phyloP scores from a whole-genome alignment of 2,888 invertebrate genomes.

The Mimachlamys varia region DNA sequence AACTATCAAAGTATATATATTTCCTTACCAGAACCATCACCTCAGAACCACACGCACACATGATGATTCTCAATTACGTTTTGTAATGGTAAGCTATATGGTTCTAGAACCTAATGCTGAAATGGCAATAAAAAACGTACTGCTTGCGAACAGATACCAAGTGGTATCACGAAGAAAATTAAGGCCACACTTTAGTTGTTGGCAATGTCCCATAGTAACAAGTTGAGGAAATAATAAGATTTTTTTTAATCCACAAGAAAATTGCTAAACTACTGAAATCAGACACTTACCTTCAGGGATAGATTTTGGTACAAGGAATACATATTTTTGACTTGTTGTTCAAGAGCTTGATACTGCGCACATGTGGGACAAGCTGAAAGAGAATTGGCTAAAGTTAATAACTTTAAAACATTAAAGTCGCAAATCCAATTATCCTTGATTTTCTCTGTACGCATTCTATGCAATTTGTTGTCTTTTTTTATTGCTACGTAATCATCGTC shows the following conservation, averaged over 20 bases:
- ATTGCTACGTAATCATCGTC: background rate
- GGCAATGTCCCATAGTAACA: background rate
- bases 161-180: background rate
- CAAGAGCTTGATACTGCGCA: constrained; percentile 92
- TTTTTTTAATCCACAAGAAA: background rate
- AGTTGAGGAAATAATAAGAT: constrained; percentile 18
- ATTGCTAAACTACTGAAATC: background rate
- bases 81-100: background rate
- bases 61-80: background rate
- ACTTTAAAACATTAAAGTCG: constrained; percentile 29
- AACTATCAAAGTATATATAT: too few species aligned
- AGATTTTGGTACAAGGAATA: constrained; percentile 90
- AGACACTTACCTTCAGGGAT: constrained; percentile 89
- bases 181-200: background rate
- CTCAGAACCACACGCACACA: background rate
- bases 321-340: constrained; percentile 91
- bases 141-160: background rate
- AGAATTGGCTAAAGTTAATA: constrained; percentile 39
- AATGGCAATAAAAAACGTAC: constrained; percentile 13
- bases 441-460: background rate
- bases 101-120: background rate
- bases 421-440: background rate
- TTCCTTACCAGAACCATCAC: background rate
- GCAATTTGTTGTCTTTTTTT: constrained; percentile 14
- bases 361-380: constrained; percentile 91